Evolutionary conservation across 2,888 invertebrate genomes (phyloP), one percentile per base, ranked within the genome.

Genomic region (Troides aeacus): DNA sequence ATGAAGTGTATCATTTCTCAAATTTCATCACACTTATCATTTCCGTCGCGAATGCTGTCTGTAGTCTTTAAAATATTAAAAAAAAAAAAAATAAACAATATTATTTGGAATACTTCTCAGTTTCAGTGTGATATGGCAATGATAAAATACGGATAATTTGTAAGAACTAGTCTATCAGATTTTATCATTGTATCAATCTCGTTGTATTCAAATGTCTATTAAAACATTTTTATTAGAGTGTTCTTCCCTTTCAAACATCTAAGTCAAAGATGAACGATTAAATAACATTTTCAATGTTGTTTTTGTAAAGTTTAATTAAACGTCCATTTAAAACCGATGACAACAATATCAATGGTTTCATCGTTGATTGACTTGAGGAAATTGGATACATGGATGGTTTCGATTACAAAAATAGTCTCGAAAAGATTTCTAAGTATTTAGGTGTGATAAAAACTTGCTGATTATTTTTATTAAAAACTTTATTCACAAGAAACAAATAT

Each of bases 241-340:
- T 46, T 46, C 46, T 46, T 39, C 7, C 10, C 7, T 1, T 46
- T 46, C 46, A 15, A 12, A 46, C 46, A 15, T 46, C 15, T 46
- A 46, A 15, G 0, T 46, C 46, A 46, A 46, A 46, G 46, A 46
- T 46, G 10, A 15, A 3, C 46, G 15, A 4, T 46, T 15, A 30
- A 30, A 46, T 46, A 12, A 46, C 46, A 46, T 57, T 67, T 7
- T 23, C n/a, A 24, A 30, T 84, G 78, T 80, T 80, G 81, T 81
- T 80, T 83, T 84, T 79, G 78, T 80, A 77, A 85, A 86, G 83
- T 85, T 87, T 85, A 88, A 88, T 87, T 86, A 85, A 87, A 87
- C 80, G 81, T 83, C 77, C 76, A 78, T 77, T 70, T 70, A 76
- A 78, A 81, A 80, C 79, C 79, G 30, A 18, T 23, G 18, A 53